Evolutionary conservation across 2,113 vertebrate species (phyloP).

Genomic region (Tupaia chinensis): DNA sequence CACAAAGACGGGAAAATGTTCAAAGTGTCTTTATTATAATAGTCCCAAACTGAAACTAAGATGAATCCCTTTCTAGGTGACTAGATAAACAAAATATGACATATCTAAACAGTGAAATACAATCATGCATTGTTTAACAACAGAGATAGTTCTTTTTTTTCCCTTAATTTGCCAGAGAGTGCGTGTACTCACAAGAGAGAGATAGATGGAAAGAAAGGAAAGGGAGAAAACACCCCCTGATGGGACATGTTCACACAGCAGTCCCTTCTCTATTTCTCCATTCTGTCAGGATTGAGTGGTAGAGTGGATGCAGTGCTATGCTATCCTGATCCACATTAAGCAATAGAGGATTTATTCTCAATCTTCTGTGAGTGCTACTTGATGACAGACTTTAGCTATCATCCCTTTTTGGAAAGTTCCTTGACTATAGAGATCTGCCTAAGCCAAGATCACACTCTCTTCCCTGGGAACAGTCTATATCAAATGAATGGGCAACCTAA

Average conservation of each 20-base stretch:
- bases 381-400: not conserved
- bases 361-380: not conserved
- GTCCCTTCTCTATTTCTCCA: too few relatives aligned
- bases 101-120: not conserved
- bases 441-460: not conserved
- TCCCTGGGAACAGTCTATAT: not conserved
- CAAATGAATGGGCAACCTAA: not conserved
- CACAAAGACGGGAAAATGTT: not conserved
- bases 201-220: too few relatives aligned
- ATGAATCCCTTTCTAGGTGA: not conserved
- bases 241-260: too few relatives aligned
- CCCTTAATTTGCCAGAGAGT: too few relatives aligned
- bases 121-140: too few relatives aligned
- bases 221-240: too few relatives aligned
- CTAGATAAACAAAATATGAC: not conserved
- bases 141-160: too few relatives aligned
- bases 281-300: not conserved
- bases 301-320: not conserved
- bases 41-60: not conserved
- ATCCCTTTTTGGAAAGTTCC: not conserved
- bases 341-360: not conserved
- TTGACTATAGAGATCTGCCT: not conserved
- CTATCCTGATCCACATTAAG: not conserved
- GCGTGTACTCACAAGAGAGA: too few relatives aligned
- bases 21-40: not conserved